Evolutionary conservation across 1,140 invertebrate genomes (phyloP).

Genomic region (Grapholita molesta): DNA sequence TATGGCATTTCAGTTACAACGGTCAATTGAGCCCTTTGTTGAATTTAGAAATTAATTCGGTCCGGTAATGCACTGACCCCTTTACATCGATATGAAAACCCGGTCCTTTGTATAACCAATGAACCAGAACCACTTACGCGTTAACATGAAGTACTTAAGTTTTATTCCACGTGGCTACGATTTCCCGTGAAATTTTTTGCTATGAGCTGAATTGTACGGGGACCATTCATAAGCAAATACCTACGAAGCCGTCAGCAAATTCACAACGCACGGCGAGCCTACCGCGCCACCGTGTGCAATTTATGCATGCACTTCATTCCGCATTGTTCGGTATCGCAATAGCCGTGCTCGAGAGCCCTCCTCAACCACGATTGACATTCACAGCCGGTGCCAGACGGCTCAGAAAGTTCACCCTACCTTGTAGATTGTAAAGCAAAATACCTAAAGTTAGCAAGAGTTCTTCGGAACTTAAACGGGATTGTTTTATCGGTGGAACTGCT

Average conservation of each 20-base stretch:
- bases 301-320: constrained; percentile 50
- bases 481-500: constrained; percentile 16
- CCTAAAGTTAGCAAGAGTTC: constrained; percentile 25
- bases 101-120: not conserved
- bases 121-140: not conserved
- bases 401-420: constrained; percentile 42
- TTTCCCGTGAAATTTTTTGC: not conserved
- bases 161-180: not conserved
- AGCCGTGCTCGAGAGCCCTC: constrained; percentile 48
- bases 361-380: constrained; percentile 60
- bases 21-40: not conserved
- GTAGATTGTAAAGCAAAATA: constrained; percentile 24
- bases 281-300: constrained; percentile 28
- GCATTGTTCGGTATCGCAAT: constrained; percentile 60
- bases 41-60: not conserved
- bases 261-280: not conserved
- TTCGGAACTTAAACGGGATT: constrained; percentile 25
- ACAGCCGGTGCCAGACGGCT: constrained; percentile 41
- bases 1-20: constrained; percentile 1
- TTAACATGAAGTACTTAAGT: not conserved
- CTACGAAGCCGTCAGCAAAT: not conserved
- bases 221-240: not conserved
- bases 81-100: not conserved
- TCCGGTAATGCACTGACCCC: not conserved
- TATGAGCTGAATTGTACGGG: not conserved